Base-by-base conservation (phyloP, 2,888 invertebrate genomes). In the Thymelicus acteon region DNA sequence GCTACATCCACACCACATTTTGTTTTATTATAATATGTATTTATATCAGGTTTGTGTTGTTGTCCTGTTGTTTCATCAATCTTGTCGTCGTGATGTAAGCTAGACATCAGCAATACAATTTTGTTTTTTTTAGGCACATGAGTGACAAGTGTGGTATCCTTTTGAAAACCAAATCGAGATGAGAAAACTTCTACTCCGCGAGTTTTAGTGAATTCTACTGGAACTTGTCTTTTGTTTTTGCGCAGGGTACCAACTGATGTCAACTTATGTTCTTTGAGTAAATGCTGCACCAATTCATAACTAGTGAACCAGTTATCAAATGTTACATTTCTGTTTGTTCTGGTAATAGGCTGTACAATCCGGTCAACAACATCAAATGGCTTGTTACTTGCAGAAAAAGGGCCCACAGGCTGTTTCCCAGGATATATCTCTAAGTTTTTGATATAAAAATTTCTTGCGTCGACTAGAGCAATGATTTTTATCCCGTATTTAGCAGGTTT, bases 211-310 rank as follows among this genome's bases (percentile, higher is more conserved):
- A n/a, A 13, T 44, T 72, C 67, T 62, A 75, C 7, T 40, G 40
- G 75, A 31, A 76, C 67, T 62, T 75, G 73, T 58, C 69, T 72
- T 37, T 78, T 77, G 48, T 77, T 77, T 67, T 75, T 76, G n/a
- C 72, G 71, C 31, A 77, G 24, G 15, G 75, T 75, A n/a, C 75
- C 77, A 40, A 73, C 72, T 48, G 74, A 70, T 8, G 77, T 76
- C 49, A 78, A 64, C 10, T 64, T 71, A 60, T 78, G 68, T 48
- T 71, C 64, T 12, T 62, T 44, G 4, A 69, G 49, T 3, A 74
- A 48, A 63, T 74, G 68, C 10, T 24, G 13, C 49, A 71, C 31
- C n/a, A 64, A 40, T 62, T 69, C 65, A 10, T 61, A 58, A 8
- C 65, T 67, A 6, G 70, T 72, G 37, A 71, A 72, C 49, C 60